phyloP scores from a whole-genome alignment of 2,797 vertebrate genomes.

The Falco peregrinus region DNA sequence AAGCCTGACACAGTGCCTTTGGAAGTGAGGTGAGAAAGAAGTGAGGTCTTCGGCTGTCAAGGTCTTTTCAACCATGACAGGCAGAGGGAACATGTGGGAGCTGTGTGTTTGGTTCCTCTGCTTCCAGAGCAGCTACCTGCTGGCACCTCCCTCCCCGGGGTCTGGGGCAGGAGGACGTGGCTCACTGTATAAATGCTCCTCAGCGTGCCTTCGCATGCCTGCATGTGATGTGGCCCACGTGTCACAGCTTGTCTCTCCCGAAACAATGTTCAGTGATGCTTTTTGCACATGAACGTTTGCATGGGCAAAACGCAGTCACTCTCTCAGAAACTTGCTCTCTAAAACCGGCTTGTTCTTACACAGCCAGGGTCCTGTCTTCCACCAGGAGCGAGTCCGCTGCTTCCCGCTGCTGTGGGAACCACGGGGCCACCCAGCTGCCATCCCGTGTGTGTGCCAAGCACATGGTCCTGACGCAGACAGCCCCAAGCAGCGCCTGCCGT shows the following conservation, averaged over 20 bases:
- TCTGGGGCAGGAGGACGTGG: neutral
- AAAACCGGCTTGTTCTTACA: neutral
- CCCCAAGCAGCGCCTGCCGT: neutral
- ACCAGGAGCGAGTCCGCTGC: rapidly evolving
- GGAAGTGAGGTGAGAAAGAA: neutral
- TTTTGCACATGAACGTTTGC: rapidly evolving
- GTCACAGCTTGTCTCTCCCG: neutral
- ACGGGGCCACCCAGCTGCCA: rapidly evolving
- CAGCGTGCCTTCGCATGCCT: neutral
- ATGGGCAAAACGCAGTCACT: neutral
- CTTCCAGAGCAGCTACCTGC: neutral
- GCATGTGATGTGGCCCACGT: rapidly evolving
- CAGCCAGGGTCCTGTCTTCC: neutral
- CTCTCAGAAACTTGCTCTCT: neutral
- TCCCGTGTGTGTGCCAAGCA: neutral
- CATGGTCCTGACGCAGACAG: neutral
- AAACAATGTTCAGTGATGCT: neutral
- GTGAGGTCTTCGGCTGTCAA: neutral
- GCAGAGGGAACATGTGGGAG: neutral
- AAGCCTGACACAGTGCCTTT: neutral
- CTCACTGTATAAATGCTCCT: neutral
- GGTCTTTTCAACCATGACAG: neutral
- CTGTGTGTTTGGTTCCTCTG: neutral
- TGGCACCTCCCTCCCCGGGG: neutral
- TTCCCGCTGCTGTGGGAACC: neutral